These are phyloP conservation scores for Spodoptera littoralis DNA, from an alignment of 2,888 invertebrate species.

Conservation along the genomic window DNA sequence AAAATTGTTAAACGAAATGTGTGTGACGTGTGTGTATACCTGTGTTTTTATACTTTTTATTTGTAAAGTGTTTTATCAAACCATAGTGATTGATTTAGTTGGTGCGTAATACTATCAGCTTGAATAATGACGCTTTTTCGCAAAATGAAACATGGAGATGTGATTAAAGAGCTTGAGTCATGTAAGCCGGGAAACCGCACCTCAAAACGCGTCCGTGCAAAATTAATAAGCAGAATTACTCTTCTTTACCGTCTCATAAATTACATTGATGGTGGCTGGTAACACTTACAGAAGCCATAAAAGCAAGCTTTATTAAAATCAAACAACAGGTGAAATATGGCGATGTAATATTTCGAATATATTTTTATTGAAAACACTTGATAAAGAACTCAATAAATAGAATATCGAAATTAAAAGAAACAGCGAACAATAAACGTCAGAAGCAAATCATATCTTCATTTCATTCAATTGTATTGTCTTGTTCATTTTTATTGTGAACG, in stretches of 20 bases:
- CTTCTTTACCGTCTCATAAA: slow-evolving; percentile 83
- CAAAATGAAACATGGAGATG: slow-evolving; percentile 56
- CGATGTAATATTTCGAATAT: slow-evolving; percentile 6
- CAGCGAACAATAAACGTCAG: slow-evolving; percentile 63
- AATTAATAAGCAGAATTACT: slow-evolving; percentile 86
- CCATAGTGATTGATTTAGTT: slow-evolving; percentile 58
- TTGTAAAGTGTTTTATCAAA: slow-evolving; percentile 33
- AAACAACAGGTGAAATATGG: slow-evolving; percentile 70
- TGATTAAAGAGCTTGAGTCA: slow-evolving; percentile 77
- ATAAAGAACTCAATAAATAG: slow-evolving; percentile 45
- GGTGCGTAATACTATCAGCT: slow-evolving; percentile 57
- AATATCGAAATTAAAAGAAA: slow-evolving; percentile 64
- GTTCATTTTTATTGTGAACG: slow-evolving; percentile 81
- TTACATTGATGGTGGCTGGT: slow-evolving; percentile 82
- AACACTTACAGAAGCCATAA: slow-evolving; percentile 80
- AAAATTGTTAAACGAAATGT: slow-evolving; percentile 25
- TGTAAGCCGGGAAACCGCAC: slow-evolving; percentile 79
- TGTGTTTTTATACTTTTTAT: too few relatives aligned
- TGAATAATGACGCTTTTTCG: slow-evolving; percentile 67
- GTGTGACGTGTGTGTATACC: too few relatives aligned
- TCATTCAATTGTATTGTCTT: slow-evolving; percentile 78
- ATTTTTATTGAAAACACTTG: slow-evolving; percentile 28
- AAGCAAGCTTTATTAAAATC: slow-evolving; percentile 77
- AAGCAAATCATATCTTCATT: slow-evolving; percentile 76
- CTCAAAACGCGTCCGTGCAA: slow-evolving; percentile 73